These are phyloP conservation scores for Otus scops DNA, from an alignment of 2,797 vertebrate species.

Conservation along the genomic window DNA sequence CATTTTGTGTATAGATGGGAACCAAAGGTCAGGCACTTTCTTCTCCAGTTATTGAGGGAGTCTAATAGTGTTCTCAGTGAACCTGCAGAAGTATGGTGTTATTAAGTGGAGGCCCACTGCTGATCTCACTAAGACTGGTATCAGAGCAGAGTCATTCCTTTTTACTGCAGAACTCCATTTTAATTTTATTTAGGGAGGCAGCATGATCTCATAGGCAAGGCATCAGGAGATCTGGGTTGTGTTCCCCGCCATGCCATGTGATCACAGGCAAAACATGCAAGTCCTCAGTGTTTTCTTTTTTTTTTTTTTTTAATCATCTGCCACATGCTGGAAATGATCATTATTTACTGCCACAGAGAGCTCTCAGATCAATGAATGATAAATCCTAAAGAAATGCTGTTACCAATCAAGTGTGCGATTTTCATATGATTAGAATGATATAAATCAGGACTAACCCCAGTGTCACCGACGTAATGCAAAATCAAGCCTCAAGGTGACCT, in stretches of 20 bases:
- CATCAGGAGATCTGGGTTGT: constrained; percentile 51
- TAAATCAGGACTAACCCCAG: constrained; percentile 12
- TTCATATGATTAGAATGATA: neutral
- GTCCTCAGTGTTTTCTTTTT: neutral
- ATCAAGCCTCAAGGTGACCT: neutral
- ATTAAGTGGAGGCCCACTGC: constrained; percentile 3
- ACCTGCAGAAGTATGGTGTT: neutral
- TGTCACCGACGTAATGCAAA: neutral
- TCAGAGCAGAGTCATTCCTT: constrained; percentile 18
- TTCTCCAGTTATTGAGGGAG: neutral
- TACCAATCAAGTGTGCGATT: neutral
- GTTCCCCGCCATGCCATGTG: neutral
- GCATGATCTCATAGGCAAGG: constrained; percentile 53
- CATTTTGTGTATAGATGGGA: neutral
- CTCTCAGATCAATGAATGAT: constrained; percentile 24
- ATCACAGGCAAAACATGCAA: constrained; percentile 27
- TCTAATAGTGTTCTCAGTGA: neutral
- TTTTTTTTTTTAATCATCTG: neutral
- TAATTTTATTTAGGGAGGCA: constrained; percentile 50
- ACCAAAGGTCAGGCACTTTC: neutral
- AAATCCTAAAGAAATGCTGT: constrained; percentile 15
- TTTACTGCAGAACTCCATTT: constrained; percentile 22
- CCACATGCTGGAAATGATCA: neutral
- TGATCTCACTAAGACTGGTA: constrained; percentile 19
- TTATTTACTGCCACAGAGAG: constrained; percentile 16